Conservation (phyloP, 2,888 invertebrate species). For the Gymnoscelis rufifasciata region DNA sequence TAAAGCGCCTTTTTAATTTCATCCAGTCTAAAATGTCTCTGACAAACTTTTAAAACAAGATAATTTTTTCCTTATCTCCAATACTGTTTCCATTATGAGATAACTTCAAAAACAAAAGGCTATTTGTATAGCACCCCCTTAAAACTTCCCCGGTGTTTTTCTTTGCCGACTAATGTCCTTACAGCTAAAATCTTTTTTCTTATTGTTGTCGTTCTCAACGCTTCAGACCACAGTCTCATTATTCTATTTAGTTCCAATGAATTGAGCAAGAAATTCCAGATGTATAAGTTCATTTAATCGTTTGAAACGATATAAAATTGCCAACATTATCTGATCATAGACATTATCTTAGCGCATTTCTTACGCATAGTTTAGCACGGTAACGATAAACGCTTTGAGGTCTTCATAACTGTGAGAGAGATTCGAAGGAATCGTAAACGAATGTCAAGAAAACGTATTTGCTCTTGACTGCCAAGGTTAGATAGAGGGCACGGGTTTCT, state of each 20-base stretch:
- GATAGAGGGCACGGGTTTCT: neutral
- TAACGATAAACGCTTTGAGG: slow-evolving; percentile 7
- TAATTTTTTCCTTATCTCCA: too few relatives aligned
- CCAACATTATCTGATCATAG: slow-evolving; percentile 1
- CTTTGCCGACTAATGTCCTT: neutral
- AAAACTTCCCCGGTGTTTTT: too few relatives aligned
- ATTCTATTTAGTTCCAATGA: slow-evolving; percentile 9
- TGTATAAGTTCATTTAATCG: neutral
- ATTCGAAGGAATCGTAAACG: neutral
- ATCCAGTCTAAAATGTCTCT: too few relatives aligned
- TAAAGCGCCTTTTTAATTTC: too few relatives aligned
- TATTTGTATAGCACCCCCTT: too few relatives aligned
- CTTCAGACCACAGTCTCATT: neutral
- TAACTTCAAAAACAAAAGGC: too few relatives aligned
- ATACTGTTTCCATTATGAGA: too few relatives aligned
- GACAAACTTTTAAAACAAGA: too few relatives aligned
- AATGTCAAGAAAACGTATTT: neutral
- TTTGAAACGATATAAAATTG: slow-evolving; percentile 7
- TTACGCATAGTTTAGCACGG: slow-evolving; percentile 22
- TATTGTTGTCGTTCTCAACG: neutral
- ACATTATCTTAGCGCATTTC: slow-evolving; percentile 7
- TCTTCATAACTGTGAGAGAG: neutral
- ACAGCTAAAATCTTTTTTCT: slow-evolving; percentile 17
- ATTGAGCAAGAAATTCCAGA: slow-evolving; percentile 8
- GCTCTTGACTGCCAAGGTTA: neutral